Conservation (phyloP, 2,113 vertebrate genomes). For the Egretta garzetta region DNA sequence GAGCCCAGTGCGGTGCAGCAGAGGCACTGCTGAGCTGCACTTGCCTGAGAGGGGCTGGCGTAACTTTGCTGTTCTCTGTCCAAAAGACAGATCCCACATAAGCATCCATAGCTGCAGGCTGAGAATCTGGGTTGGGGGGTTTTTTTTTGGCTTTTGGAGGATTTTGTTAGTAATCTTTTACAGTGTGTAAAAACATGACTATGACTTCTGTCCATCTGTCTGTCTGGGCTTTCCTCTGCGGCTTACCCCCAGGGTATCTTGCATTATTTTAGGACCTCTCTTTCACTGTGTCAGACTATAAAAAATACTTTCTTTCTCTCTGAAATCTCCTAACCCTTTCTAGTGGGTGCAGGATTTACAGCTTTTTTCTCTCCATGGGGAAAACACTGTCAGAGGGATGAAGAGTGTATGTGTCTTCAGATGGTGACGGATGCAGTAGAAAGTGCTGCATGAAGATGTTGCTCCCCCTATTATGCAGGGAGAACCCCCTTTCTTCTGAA, state of each 20-base stretch:
- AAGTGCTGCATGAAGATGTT: not conserved
- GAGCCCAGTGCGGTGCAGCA: accelerated
- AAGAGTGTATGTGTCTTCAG: not conserved
- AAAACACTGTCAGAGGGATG: not conserved
- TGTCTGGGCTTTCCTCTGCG: not conserved
- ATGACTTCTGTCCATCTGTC: not conserved
- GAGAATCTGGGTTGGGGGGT: not conserved
- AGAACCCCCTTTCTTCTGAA: not conserved
- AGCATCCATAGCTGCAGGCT: not conserved
- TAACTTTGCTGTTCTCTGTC: not conserved
- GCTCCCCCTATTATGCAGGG: not conserved
- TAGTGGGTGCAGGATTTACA: not conserved
- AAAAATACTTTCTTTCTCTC: not conserved
- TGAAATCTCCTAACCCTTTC: not conserved
- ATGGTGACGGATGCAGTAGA: no score
- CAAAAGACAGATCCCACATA: not conserved
- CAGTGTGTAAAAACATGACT: not conserved
- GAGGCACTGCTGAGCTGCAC: not conserved
- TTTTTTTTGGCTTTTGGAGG: not conserved
- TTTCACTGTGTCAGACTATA: not conserved
- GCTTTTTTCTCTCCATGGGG: not conserved
- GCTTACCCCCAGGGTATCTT: not conserved
- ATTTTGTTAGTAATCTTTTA: not conserved
- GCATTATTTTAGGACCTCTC: not conserved
- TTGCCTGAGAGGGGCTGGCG: not conserved